phyloP scores from a whole-genome alignment of 2,797 vertebrate species.

The Uromys caudimaculatus region DNA sequence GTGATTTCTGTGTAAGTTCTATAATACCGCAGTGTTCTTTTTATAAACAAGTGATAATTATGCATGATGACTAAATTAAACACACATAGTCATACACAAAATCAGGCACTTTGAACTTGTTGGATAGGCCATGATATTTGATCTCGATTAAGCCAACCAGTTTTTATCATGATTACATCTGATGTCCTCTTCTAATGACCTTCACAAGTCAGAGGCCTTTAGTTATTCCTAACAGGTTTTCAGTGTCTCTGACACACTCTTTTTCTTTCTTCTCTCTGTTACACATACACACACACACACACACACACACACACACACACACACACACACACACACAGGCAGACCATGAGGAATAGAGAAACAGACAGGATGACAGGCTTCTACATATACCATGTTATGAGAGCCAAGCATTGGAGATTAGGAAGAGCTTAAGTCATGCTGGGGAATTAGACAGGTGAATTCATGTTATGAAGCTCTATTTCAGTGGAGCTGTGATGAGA shows the following conservation, averaged over 20 bases:
- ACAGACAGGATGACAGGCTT: background rate
- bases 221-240: background rate
- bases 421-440: background rate
- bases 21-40: background rate
- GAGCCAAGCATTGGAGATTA: background rate
- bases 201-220: background rate
- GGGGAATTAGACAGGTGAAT: background rate
- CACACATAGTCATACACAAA: background rate
- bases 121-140: background rate
- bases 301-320: background rate
- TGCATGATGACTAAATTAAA: background rate
- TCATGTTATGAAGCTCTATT: background rate
- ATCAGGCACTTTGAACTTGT: background rate
- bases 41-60: slow-evolving; percentile 11
- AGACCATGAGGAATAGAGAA: background rate
- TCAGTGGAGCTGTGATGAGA: background rate
- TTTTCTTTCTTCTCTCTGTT: too few relatives aligned
- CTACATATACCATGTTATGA: background rate
- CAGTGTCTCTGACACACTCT: background rate
- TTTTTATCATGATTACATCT: slow-evolving; percentile 10
- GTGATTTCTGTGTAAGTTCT: slow-evolving; percentile 33
- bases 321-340: background rate
- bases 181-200: background rate
- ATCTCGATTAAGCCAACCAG: background rate
- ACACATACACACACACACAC: too few relatives aligned